Evolutionary conservation across 2,113 vertebrate species (phyloP).

Genomic region (Clupea harengus): DNA sequence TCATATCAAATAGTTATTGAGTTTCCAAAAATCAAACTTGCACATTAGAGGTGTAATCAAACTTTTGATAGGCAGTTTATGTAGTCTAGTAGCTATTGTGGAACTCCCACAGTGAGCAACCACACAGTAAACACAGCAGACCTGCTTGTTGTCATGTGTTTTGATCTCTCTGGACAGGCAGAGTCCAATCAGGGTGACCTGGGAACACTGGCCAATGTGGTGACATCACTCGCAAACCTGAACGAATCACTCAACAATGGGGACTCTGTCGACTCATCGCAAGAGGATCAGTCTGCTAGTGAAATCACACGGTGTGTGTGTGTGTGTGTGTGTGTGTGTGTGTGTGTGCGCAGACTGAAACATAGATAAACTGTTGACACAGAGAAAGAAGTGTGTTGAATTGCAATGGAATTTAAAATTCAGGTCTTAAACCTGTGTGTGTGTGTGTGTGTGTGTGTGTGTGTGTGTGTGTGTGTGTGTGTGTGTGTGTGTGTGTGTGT

Average conservation of each 20-base stretch:
- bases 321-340: conserved; percentile 13
- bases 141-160: too few relatives aligned
- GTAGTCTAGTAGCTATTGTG: too few relatives aligned
- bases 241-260: conserved; percentile 85
- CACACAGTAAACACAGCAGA: background rate
- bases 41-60: too few relatives aligned
- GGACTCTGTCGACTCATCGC: conserved; percentile 81
- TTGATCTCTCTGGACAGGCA: conserved; percentile 63
- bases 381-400: background rate
- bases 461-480: conserved; percentile 32
- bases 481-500: conserved; percentile 21
- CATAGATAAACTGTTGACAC: background rate
- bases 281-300: conserved; percentile 87
- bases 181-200: conserved; percentile 90
- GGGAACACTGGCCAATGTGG: conserved; percentile 94
- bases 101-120: too few relatives aligned
- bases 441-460: conserved; percentile 16
- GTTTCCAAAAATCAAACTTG: too few relatives aligned
- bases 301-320: conserved; percentile 83
- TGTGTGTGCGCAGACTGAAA: conserved; percentile 27
- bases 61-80: too few relatives aligned
- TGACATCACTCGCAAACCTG: conserved; percentile 92
- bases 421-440: conserved; percentile 14
- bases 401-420: background rate
- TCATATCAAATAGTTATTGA: too few relatives aligned